These are phyloP conservation scores for Betta splendens DNA, from an alignment of 2,797 vertebrate species.

Conservation along the genomic window DNA sequence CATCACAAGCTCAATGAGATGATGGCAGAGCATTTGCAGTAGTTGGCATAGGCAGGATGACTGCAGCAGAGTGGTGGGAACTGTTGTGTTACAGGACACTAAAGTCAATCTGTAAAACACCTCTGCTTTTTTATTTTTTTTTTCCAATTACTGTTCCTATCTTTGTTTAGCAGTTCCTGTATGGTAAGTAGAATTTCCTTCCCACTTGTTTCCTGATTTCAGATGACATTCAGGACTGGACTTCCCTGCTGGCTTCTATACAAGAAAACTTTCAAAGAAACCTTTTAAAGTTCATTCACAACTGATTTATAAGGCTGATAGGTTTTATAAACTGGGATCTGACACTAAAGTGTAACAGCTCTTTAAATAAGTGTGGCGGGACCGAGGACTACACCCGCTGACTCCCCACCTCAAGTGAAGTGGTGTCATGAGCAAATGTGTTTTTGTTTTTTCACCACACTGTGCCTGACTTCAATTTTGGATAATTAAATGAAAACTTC, in stretches of 20 bases:
- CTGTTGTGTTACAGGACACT: constrained; percentile 39
- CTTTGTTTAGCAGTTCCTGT: constrained; percentile 74
- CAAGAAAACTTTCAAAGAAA: constrained; percentile 5
- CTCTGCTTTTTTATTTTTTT: constrained; percentile 51
- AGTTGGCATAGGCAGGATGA: constrained; percentile 12
- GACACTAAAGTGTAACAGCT: neutral
- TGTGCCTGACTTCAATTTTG: constrained; percentile 54
- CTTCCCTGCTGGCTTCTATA: constrained; percentile 5
- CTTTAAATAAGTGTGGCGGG: constrained; percentile 1
- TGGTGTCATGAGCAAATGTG: constrained; percentile 1
- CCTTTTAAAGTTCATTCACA: neutral
- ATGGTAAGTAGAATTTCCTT: constrained; percentile 70
- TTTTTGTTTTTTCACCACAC: constrained; percentile 5
- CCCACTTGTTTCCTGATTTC: constrained; percentile 61
- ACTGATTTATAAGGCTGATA: neutral
- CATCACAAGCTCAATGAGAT: constrained; percentile 40
- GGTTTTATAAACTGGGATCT: neutral
- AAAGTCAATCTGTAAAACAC: constrained; percentile 9
- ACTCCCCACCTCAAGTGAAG: neutral
- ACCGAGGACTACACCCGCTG: neutral
- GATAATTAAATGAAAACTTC: constrained; percentile 44
- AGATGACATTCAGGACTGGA: constrained; percentile 33
- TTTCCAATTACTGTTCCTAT: constrained; percentile 62
- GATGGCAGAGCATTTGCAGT: constrained; percentile 40
- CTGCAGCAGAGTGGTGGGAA: constrained; percentile 24